Evolutionary conservation across 2,113 vertebrate species (phyloP), one percentile per base, ranked within the genome.

Genomic region (Dendropsophus ebraccatus): DNA sequence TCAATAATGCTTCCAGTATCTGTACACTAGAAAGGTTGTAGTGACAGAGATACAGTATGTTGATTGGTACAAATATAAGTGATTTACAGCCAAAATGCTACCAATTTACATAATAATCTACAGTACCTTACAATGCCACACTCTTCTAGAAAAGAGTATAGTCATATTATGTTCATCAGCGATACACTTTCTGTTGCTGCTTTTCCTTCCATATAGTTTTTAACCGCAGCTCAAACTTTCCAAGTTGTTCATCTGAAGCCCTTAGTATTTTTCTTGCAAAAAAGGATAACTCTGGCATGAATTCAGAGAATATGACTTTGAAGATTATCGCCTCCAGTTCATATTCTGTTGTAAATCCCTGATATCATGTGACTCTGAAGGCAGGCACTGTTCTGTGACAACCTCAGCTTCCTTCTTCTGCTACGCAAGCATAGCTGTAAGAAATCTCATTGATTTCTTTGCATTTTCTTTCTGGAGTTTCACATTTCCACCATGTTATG

Each of bases 361-460:
- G 62, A 30, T 67, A 67, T 30, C 62, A 67, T 67, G 62, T 67
- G 62, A 70, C 67, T 13, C 30, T 19, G 32, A 72, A 37, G 35
- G 32, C 32, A 72, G 30, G 35, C 35, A n/a, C 30, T 35, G 65
- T 35, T 72, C 32, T 72, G 69, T 72, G 69, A 41, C 69, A 69
- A 16, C 16, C 32, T 23, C 17, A 41, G 69, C 28, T 30, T 14
- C 35, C 12, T 10, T 23, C 32, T 72, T 72, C 35, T 69, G 14
- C 30, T 69, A 19, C n/a, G 28, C 65, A 35, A 16, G 28, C 30
- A 35, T 69, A n/a, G n/a, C n/a, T 41, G 69, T 10, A 41, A 21
- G 35, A 72, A 72, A 72, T 37, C 19, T 41, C 69, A 72, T 72
- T 72, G 69, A 72, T 41, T 72, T 72, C 58, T 62, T 28, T 25